These are phyloP conservation scores for Hanleya hanleyi DNA, from an alignment of 2,888 invertebrate species.

Conservation along the genomic window DNA sequence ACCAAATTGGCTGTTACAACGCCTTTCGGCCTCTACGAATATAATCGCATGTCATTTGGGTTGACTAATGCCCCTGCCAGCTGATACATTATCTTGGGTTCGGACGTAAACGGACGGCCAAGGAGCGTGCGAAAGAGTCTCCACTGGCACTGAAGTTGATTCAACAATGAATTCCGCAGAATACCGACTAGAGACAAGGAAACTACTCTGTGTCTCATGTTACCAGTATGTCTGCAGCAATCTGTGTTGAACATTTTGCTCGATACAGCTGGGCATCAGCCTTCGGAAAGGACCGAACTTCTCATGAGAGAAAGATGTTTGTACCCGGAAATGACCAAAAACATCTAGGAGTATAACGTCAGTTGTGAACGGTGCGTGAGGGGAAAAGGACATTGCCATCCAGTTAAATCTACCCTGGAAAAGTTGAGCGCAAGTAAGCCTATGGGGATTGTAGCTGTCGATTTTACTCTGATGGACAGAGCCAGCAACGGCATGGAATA, in stretches of 20 bases:
- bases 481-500: neutral
- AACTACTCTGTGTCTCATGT: neutral
- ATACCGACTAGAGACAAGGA: neutral
- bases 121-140: neutral
- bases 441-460: neutral
- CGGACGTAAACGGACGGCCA: neutral
- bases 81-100: neutral
- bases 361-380: neutral
- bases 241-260: neutral
- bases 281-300: neutral
- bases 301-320: too few relatives aligned
- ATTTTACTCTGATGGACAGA: neutral
- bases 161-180: neutral
- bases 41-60: too few relatives aligned
- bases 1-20: constrained; percentile 32
- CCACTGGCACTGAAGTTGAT: neutral
- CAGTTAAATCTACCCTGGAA: neutral
- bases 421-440: neutral
- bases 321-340: neutral
- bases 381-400: neutral
- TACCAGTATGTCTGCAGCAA: too few relatives aligned
- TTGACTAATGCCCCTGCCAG: constrained; percentile 15
- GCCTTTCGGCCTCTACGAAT: constrained; percentile 28
- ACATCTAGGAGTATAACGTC: neutral
- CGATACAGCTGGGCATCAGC: neutral